Evolutionary conservation across 1,140 invertebrate species (phyloP).

Genomic region (Neodiprion virginianus): DNA sequence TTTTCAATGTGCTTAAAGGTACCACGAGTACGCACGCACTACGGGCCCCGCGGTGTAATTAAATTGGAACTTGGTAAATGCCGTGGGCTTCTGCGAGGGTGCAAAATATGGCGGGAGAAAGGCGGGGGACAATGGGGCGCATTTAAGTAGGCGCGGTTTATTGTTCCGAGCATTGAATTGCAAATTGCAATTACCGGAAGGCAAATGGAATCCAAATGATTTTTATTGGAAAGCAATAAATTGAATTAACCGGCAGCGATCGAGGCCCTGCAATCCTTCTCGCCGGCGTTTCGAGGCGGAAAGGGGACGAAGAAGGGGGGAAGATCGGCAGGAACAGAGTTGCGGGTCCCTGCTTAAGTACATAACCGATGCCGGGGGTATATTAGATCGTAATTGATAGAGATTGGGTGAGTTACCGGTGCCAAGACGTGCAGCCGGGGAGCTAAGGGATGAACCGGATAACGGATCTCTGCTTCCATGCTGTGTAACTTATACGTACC

Average conservation of each 20-base stretch:
- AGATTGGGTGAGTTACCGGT: background rate
- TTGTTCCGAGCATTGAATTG: background rate
- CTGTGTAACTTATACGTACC: background rate
- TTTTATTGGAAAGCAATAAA: slow-evolving; percentile 5
- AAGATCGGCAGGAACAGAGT: background rate
- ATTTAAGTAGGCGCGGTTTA: background rate
- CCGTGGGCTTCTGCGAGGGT: too few species aligned
- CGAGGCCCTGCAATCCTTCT: background rate
- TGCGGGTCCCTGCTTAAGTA: background rate
- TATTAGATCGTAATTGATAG: slow-evolving; percentile 3
- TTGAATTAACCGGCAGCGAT: background rate
- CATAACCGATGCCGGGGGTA: background rate
- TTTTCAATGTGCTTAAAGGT: too few species aligned
- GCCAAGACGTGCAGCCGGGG: background rate
- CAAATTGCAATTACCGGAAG: background rate
- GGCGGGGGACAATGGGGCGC: background rate
- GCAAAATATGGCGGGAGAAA: background rate
- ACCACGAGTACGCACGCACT: too few species aligned
- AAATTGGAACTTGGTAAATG: too few species aligned
- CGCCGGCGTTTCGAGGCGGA: background rate
- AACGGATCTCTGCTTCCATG: background rate
- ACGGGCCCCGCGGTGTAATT: too few species aligned
- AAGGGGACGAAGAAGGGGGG: background rate
- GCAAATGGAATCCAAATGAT: slow-evolving; percentile 2
- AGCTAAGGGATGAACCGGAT: background rate